These are phyloP conservation scores for Ochotona princeps DNA, from an alignment of 2,113 vertebrate species.

Conservation along the genomic window DNA sequence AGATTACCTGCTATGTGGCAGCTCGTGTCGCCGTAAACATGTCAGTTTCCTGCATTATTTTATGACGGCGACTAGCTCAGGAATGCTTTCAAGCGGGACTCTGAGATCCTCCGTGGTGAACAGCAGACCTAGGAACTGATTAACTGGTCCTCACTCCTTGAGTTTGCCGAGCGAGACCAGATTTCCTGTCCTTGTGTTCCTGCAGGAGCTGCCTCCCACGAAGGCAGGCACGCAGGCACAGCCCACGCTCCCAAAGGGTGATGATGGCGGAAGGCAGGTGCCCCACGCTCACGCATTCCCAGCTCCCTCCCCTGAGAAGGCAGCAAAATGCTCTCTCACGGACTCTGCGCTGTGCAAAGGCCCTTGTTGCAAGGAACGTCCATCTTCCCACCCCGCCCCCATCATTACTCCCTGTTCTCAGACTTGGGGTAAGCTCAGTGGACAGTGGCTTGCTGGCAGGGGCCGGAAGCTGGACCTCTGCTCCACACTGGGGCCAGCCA, in stretches of 20 bases:
- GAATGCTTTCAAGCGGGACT: conserved; percentile 86
- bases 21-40: conserved; percentile 83
- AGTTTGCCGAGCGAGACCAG: conserved; percentile 72
- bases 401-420: not conserved
- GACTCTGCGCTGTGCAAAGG: not conserved
- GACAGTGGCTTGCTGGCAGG: not conserved
- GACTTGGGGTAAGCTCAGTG: not conserved
- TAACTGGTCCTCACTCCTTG: conserved; percentile 69
- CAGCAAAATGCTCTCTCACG: conserved; percentile 28
- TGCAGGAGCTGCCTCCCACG: conserved; percentile 9
- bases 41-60: conserved; percentile 85
- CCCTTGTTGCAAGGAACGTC: not conserved
- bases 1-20: conserved; percentile 81
- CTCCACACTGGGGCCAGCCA: not conserved
- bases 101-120: conserved; percentile 71
- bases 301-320: not conserved
- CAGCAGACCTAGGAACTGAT: conserved; percentile 77
- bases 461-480: not conserved
- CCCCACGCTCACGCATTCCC: not conserved
- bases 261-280: conserved; percentile 18
- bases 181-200: conserved; percentile 68
- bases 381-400: not conserved
- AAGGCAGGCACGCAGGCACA: not conserved
- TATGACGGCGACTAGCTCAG: conserved; percentile 77
- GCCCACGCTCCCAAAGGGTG: conserved; percentile 59